Conservation (phyloP, 2,888 invertebrate species). For the Orchesella flavescens region DNA sequence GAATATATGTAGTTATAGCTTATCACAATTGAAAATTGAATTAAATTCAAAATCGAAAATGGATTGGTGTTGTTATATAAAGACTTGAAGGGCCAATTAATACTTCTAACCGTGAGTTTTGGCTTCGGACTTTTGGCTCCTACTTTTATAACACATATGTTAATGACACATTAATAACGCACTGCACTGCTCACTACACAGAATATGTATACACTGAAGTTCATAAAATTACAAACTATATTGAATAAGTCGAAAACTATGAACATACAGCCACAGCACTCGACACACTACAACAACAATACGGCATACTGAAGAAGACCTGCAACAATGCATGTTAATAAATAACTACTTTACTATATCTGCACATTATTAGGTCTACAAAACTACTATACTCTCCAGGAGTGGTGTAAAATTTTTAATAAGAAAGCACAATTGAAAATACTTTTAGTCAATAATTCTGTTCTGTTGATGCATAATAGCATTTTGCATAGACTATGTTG, state of each 20-base stretch:
- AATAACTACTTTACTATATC: neutral
- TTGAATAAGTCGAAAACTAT: no score
- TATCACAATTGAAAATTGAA: neutral
- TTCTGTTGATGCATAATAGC: neutral
- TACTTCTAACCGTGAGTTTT: no score
- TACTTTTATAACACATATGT: no score
- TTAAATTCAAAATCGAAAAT: no score
- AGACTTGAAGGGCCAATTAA: neutral
- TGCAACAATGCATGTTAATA: neutral
- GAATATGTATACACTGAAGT: no score
- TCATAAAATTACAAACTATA: no score
- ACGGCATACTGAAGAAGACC: neutral
- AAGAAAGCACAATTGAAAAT: neutral
- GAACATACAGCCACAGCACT: no score
- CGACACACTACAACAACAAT: no score
- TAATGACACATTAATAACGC: no score
- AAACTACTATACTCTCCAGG: slow-evolving; percentile 37
- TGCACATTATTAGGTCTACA: neutral
- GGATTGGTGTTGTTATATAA: neutral
- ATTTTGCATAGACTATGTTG: neutral
- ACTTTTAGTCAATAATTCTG: slow-evolving; percentile 20
- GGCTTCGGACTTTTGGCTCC: no score
- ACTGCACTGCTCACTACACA: no score
- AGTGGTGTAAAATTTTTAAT: slow-evolving; percentile 20
- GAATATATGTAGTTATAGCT: neutral